These are phyloP conservation scores for Lepidocyrtoides sp. DNA, from an alignment of 2,888 invertebrate species.

Conservation along the genomic window DNA sequence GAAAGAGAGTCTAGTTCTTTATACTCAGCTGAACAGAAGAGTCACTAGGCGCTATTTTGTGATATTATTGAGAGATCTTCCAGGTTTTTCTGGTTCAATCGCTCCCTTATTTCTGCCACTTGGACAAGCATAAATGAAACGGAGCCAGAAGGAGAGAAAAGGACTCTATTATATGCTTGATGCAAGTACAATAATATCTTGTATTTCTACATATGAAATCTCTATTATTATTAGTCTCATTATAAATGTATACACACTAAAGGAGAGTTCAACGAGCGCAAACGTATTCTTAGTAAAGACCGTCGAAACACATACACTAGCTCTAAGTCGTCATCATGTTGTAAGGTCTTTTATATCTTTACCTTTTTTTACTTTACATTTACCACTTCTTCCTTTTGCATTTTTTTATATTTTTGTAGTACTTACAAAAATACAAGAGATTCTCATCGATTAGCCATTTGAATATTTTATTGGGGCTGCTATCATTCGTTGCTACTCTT, in stretches of 20 bases:
- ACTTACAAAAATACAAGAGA: conserved; percentile 68
- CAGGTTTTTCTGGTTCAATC: conserved; percentile 76
- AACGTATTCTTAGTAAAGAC: too few relatives aligned
- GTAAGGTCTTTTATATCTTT: conserved; percentile 57
- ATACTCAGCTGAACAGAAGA: conserved; percentile 42
- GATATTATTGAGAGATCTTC: conserved; percentile 69
- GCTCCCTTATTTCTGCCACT: conserved; percentile 50
- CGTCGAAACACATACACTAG: too few relatives aligned
- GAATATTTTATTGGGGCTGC: conserved; percentile 78
- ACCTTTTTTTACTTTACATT: conserved; percentile 46
- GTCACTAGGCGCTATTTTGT: conserved; percentile 14
- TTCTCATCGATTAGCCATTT: conserved; percentile 81
- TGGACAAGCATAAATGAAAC: conserved; percentile 57
- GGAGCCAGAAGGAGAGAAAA: conserved; percentile 60
- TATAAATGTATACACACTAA: not conserved
- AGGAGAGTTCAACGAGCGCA: not conserved
- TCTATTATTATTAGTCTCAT: conserved; percentile 12
- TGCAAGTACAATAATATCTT: conserved; percentile 48
- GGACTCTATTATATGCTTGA: conserved; percentile 18
- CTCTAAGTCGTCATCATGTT: not conserved
- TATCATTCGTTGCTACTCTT: conserved; percentile 61
- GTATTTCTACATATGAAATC: conserved; percentile 16
- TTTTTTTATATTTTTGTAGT: conserved; percentile 26
- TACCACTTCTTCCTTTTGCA: conserved; percentile 50
- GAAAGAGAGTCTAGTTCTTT: conserved; percentile 21